Conservation (phyloP, 2,888 invertebrate genomes). For the Cetonia aurata region DNA sequence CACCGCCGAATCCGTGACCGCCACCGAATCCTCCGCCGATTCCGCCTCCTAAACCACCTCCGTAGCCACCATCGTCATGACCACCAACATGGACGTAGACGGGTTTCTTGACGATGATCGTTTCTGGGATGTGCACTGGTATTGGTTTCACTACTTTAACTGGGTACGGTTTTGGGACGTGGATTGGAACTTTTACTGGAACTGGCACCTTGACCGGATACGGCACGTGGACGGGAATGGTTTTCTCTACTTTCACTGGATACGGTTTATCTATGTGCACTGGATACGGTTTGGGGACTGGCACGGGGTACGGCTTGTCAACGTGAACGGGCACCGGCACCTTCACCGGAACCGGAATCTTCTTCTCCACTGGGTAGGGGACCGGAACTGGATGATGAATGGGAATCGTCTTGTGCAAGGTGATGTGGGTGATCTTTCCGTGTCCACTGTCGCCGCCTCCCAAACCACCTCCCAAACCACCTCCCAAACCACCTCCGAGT, state of each 20-base stretch:
- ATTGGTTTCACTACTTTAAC: conserved; percentile 45
- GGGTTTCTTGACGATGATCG: conserved; percentile 45
- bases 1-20: conserved; percentile 14
- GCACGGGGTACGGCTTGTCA: conserved; percentile 46
- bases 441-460: conserved; percentile 43
- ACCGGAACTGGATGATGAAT: conserved; percentile 43
- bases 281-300: conserved; percentile 47
- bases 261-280: conserved; percentile 45
- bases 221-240: conserved; percentile 40
- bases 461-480: conserved; percentile 40
- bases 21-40: conserved; percentile 30
- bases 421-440: conserved; percentile 46
- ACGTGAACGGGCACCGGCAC: conserved; percentile 44
- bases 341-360: conserved; percentile 40
- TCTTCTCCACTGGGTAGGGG: conserved; percentile 45
- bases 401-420: conserved; percentile 42
- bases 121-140: conserved; percentile 44
- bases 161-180: conserved; percentile 45
- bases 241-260: conserved; percentile 44
- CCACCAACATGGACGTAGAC: conserved; percentile 40
- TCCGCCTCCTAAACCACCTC: conserved; percentile 31
- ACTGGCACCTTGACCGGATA: conserved; percentile 44
- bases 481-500: conserved; percentile 41
- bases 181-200: conserved; percentile 44
- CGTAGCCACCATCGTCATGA: conserved; percentile 40